Base-by-base conservation (phyloP, 2,113 vertebrate species). In the Athene noctua region DNA sequence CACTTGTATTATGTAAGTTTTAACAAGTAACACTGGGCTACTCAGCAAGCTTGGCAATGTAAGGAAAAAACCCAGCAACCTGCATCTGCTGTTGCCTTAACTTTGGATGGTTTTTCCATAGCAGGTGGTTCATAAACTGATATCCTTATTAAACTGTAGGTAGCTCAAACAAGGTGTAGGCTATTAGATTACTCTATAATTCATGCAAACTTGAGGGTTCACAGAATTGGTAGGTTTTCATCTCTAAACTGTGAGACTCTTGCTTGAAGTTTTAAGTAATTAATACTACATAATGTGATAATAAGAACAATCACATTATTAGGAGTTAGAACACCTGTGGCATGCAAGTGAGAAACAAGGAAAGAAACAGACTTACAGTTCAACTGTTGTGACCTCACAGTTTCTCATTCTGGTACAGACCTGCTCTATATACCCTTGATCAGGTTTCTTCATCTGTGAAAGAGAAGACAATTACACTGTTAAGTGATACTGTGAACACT, bases 81-180 rank as follows among this genome's bases (percentile, higher is more conserved):
- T 68, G 26, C 38, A 25, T 51, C 36, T 90, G 72, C 77, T 77
- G 20, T 77, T 91, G 54, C 54, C 30, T 82, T 72, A 80, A 47
- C 16, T 90, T 80, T 46, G 49, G 11, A 65, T 68, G 44, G 40
- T 13, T 95, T 80, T 81, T 79, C 79, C 85, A 19, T 72, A 72
- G 66, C 58, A 88, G 70, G 30, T 80, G 30, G 29, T 80, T 93
- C 29, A 88, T 70, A 88, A 66, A 40, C 46, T 58, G 80, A 80
- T 88, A 80, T 20, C 34, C 30, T 88, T 92, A 92, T 94, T 83
- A 95, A 96, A 68, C 59, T 91, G 58, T 21, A 67, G 46, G 75
- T 65, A 92, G 30, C 44, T 88, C 46, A 88, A 12, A 84, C 21
- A 86, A 86, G 80, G 18, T 38, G 17, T 11, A 40, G 66, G 40